Evolutionary conservation across 2,888 invertebrate species (phyloP).

Genomic region (Andrena chrysosceles): DNA sequence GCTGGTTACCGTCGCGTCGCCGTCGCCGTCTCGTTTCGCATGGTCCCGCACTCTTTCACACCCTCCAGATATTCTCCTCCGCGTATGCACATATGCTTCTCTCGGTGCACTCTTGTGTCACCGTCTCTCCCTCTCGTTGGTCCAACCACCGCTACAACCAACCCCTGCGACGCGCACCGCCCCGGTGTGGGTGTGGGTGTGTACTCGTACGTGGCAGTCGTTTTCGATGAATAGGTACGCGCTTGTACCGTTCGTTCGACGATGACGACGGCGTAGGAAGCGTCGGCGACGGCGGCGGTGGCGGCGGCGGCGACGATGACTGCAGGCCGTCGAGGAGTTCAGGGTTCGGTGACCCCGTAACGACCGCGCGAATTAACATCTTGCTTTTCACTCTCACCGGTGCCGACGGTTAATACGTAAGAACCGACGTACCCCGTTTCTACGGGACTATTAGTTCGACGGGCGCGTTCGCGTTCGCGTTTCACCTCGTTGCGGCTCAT

Average conservation of each 20-base stretch:
- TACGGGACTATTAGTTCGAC: conserved; percentile 48
- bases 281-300: conserved; percentile 40
- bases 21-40: conserved; percentile 70
- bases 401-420: conserved; percentile 41
- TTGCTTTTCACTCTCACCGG: conserved; percentile 58
- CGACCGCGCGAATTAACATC: conserved; percentile 76
- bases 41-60: conserved; percentile 76
- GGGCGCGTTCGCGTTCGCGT: background rate
- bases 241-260: conserved; percentile 62
- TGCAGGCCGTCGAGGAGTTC: conserved; percentile 64
- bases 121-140: conserved; percentile 53
- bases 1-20: conserved; percentile 27
- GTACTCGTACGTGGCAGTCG: conserved; percentile 59
- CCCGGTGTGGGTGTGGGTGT: conserved; percentile 18
- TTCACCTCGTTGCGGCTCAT: conserved; percentile 27
- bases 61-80: conserved; percentile 76
- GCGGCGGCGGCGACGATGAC: conserved; percentile 54
- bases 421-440: conserved; percentile 38
- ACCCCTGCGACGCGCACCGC: conserved; percentile 25
- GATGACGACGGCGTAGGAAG: conserved; percentile 48
- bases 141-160: conserved; percentile 40
- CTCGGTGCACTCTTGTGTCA: conserved; percentile 51
- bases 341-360: conserved; percentile 80
- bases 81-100: conserved; percentile 68
- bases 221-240: conserved; percentile 75